phyloP scores from a whole-genome alignment of 2,797 vertebrate species.

The Gallirallus australis region DNA sequence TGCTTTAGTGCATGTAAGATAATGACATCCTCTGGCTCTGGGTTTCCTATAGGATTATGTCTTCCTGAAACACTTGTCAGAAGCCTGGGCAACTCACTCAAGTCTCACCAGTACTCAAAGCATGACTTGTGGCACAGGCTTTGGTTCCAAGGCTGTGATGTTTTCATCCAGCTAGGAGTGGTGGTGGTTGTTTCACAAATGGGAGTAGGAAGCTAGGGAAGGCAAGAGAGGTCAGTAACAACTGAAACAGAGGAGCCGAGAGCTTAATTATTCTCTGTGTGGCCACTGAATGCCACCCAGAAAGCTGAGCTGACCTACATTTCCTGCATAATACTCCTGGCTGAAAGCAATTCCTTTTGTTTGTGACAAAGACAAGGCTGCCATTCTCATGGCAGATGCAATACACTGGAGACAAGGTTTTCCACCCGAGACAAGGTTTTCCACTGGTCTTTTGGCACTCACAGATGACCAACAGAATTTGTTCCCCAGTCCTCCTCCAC shows the following conservation, averaged over 20 bases:
- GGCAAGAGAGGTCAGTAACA: neutral
- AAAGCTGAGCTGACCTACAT: neutral
- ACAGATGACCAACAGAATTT: neutral
- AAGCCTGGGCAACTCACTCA: neutral
- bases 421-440: neutral
- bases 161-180: neutral
- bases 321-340: neutral
- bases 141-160: neutral
- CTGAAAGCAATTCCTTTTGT: neutral
- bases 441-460: neutral
- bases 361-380: neutral
- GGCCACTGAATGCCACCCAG: neutral
- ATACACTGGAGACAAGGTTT: neutral
- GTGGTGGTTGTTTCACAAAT: neutral
- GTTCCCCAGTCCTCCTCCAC: neutral
- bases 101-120: neutral
- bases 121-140: fast-evolving
- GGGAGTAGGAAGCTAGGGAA: neutral
- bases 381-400: neutral
- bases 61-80: neutral
- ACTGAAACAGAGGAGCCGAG: neutral
- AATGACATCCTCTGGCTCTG: neutral
- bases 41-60: neutral
- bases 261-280: neutral
- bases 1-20: neutral